Percentiles rank a stretch among this genome's conserved stretches.
These are phyloP conservation scores for Tethya wilhelma DNA, from an alignment of 37 sponge, comb jelly and placozoan species.

Conservation along the genomic window DNA sequence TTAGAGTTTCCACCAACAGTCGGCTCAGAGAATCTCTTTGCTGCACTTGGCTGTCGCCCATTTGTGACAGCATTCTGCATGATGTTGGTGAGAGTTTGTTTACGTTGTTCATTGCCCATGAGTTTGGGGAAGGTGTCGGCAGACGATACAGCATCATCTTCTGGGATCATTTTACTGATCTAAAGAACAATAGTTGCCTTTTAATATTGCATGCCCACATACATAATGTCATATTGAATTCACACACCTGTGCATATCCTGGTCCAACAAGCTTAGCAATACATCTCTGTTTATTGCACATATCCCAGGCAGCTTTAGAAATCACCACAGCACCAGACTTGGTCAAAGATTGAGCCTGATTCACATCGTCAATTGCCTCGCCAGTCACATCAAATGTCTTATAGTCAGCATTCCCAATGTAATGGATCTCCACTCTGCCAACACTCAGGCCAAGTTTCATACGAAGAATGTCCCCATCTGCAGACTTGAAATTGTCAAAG, in stretches of 20 bases:
- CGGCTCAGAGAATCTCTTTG: not conserved
- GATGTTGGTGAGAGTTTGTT: not conserved
- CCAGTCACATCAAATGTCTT: constrained; percentile 83
- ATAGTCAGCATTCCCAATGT: constrained; percentile 63
- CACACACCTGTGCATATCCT: constrained; percentile 28
- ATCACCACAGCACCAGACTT: constrained; percentile 82
- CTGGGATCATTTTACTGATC: constrained; percentile 16
- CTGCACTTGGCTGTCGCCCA: not conserved
- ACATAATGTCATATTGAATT: not conserved
- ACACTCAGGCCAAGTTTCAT: constrained; percentile 85
- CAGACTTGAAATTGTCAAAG: constrained; percentile 76
- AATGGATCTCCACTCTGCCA: constrained; percentile 67
- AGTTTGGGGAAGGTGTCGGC: constrained; percentile 2
- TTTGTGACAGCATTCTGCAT: constrained; percentile 8
- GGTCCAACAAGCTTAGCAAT: constrained; percentile 28
- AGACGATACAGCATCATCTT: not conserved
- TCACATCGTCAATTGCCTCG: constrained; percentile 86
- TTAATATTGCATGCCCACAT: not conserved
- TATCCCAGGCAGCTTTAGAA: constrained; percentile 76
- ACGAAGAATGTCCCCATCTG: constrained; percentile 53
- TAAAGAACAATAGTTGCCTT: not conserved
- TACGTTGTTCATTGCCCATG: not conserved
- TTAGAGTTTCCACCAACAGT: not conserved
- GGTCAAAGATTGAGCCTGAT: constrained; percentile 74
- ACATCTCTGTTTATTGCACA: constrained; percentile 58